phyloP scores from a whole-genome alignment of 2,797 vertebrate genomes.

The Pseudochirops cupreus region DNA sequence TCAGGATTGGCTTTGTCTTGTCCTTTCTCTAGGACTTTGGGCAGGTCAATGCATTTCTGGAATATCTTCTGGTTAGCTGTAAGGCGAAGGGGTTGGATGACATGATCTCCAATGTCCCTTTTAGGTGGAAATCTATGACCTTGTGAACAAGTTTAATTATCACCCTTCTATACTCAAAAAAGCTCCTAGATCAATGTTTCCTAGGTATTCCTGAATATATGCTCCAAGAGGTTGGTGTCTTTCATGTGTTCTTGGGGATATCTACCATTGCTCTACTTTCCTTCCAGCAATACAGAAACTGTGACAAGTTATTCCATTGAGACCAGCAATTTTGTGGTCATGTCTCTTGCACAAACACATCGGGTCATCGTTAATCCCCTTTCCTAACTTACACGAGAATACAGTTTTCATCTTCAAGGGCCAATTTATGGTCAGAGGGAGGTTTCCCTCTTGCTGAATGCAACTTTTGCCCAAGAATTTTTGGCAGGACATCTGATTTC shows the following conservation, averaged over 20 bases:
- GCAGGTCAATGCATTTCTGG: not conserved
- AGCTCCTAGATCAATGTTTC: rapidly evolving
- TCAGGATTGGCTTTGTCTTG: not conserved
- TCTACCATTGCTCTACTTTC: not conserved
- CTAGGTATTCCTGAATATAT: not conserved
- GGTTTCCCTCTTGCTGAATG: not conserved
- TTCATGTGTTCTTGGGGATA: not conserved
- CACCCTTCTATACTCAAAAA: not conserved
- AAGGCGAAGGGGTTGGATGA: not conserved
- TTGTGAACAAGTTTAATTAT: not conserved
- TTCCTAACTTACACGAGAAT: not conserved
- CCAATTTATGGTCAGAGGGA: not conserved
- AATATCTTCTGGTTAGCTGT: not conserved
- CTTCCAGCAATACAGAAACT: not conserved
- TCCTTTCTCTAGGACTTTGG: not conserved
- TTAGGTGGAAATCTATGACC: not conserved
- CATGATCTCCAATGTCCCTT: not conserved
- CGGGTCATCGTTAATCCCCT: not conserved
- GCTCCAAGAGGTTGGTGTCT: not conserved
- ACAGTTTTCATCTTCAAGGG: not conserved
- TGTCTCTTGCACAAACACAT: not conserved
- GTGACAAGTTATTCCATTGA: not conserved
- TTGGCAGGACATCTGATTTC: not conserved
- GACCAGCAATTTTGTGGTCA: not conserved
- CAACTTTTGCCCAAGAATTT: not conserved